These are phyloP conservation scores for Tetranychus truncatus DNA, from an alignment of 2,888 invertebrate genomes.

Conservation along the genomic window DNA sequence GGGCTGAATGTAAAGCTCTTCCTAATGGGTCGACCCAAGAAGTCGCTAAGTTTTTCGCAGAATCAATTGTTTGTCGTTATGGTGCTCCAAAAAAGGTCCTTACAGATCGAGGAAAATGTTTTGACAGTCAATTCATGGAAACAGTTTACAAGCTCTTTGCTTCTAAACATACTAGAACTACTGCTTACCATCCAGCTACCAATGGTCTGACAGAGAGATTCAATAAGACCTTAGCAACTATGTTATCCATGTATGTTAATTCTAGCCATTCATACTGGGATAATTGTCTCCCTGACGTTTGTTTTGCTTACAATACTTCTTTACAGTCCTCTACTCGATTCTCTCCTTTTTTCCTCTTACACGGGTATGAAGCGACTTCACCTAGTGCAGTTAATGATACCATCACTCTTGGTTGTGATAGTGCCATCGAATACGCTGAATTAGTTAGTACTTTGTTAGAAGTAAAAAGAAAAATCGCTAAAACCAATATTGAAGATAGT, in stretches of 20 bases:
- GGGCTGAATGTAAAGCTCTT: conserved; percentile 22
- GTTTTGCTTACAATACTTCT: conserved; percentile 17
- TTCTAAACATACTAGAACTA: conserved; percentile 22
- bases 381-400: conserved; percentile 17
- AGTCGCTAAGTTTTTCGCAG: conserved; percentile 22
- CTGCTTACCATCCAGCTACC: conserved; percentile 22
- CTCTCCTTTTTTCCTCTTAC: conserved; percentile 1
- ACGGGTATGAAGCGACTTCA: background rate
- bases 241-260: conserved; percentile 25
- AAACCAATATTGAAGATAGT: background rate
- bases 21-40: conserved; percentile 22
- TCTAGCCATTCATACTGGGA: conserved; percentile 26
- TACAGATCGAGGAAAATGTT: background rate
- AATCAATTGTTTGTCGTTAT: conserved; percentile 24
- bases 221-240: conserved; percentile 25
- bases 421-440: conserved; percentile 1
- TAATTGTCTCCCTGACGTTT: conserved; percentile 16
- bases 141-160: background rate
- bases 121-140: background rate
- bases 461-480: background rate
- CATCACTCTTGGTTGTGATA: background rate
- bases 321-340: background rate
- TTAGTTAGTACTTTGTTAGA: background rate
- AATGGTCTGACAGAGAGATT: conserved; percentile 27
- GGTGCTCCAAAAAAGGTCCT: conserved; percentile 16